These are phyloP conservation scores for Cydia strobilella DNA, from an alignment of 1,140 invertebrate genomes.

Conservation along the genomic window DNA sequence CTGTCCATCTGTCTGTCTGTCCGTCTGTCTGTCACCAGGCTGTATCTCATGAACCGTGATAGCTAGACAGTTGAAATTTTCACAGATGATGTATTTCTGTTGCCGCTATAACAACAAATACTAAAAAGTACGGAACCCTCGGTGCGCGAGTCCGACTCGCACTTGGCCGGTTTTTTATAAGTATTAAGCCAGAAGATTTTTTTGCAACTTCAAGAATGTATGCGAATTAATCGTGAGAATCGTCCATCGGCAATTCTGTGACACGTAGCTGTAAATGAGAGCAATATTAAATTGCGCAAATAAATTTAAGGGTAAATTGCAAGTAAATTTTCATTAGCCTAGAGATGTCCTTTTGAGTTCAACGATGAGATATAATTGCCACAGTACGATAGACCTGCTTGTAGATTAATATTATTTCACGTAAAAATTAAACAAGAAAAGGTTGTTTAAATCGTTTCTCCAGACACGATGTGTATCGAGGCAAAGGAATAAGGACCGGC, in stretches of 20 bases:
- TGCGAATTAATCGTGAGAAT: background rate
- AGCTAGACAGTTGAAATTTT: no score
- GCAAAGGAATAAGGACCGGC: slow-evolving; percentile 1
- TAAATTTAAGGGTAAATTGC: background rate
- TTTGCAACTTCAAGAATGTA: background rate
- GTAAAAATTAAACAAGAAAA: background rate
- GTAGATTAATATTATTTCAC: background rate
- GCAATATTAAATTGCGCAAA: background rate
- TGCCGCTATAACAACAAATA: no score
- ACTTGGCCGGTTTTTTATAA: no score
- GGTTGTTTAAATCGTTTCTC: background rate
- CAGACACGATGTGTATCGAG: background rate
- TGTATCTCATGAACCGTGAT: no score
- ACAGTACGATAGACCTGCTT: background rate
- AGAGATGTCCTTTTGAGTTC: background rate
- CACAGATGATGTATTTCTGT: no score
- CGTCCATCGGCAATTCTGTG: no score
- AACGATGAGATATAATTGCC: background rate
- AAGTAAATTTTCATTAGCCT: background rate
- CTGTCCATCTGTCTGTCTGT: no score
- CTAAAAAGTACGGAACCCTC: no score
- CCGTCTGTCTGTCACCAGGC: no score
- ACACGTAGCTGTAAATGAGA: background rate
- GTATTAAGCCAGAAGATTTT: background rate
- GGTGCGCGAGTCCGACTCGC: no score